Conservation (phyloP, 2,797 vertebrate genomes). For the Tenualosa thibaudeaui region DNA sequence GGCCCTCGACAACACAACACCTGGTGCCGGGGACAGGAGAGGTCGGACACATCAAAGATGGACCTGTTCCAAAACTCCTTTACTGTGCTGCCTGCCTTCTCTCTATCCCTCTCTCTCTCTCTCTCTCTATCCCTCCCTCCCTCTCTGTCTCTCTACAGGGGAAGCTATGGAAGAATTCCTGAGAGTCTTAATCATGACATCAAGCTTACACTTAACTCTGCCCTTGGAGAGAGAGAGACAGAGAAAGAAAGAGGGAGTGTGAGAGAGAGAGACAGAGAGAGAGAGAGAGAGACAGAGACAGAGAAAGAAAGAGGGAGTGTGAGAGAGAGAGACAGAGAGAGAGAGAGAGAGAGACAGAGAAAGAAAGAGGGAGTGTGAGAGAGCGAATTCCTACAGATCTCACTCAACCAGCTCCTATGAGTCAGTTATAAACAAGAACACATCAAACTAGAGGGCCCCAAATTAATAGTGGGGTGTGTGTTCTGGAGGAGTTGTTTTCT, state of each 20-base stretch:
- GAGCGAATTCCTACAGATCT: slow-evolving; percentile 39
- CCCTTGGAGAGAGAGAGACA: neutral
- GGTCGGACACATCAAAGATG: neutral
- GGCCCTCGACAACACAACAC: neutral
- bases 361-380: neutral
- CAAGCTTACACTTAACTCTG: slow-evolving; percentile 26
- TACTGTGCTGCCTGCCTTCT: neutral
- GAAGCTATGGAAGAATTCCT: slow-evolving; percentile 45
- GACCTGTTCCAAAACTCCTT: neutral
- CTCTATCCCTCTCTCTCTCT: neutral
- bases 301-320: neutral
- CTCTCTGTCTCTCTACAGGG: neutral
- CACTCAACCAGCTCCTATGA: slow-evolving; percentile 45
- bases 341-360: neutral
- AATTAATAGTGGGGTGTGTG: neutral
- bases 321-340: neutral
- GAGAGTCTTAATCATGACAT: slow-evolving; percentile 43
- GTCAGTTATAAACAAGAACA: slow-evolving; percentile 44
- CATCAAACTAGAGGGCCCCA: slow-evolving; percentile 25
- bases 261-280: neutral
- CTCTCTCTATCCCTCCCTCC: neutral
- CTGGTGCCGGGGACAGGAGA: neutral
- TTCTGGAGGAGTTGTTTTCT: slow-evolving; percentile 36
- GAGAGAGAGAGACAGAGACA: neutral
- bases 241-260: neutral